These are phyloP conservation scores for Agrochola circellaris DNA, from an alignment of 2,888 invertebrate genomes.

Conservation along the genomic window DNA sequence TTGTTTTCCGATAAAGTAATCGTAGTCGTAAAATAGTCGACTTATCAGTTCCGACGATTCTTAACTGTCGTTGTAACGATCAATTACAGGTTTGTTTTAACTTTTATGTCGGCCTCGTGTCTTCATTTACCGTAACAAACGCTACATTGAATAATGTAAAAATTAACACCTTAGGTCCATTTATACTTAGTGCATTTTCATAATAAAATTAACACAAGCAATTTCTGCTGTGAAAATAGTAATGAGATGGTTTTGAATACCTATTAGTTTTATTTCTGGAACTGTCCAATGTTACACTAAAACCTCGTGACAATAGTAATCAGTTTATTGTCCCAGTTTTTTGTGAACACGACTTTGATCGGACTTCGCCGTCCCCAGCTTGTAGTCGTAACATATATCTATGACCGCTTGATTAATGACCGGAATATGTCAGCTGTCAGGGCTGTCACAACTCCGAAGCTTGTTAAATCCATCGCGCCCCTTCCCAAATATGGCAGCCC, in stretches of 20 bases:
- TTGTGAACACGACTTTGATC: conserved; percentile 68
- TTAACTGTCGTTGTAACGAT: conserved; percentile 58
- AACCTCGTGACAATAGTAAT: conserved; percentile 48
- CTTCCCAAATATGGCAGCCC: conserved; percentile 81
- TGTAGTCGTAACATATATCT: conserved; percentile 81
- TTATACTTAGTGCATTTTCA: conserved; percentile 17
- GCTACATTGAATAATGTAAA: conserved; percentile 46
- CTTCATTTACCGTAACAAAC: conserved; percentile 52
- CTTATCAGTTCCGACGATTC: conserved; percentile 56
- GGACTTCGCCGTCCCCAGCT: conserved; percentile 72
- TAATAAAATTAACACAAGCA: conserved; percentile 20
- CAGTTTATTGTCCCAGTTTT: conserved; percentile 66
- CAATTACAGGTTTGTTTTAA: conserved; percentile 68
- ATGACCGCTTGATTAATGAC: conserved; percentile 87
- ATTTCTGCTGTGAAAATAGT: conserved; percentile 24
- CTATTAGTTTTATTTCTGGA: conserved; percentile 25
- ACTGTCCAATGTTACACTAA: conserved; percentile 4
- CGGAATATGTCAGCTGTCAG: conserved; percentile 89
- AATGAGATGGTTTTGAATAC: conserved; percentile 27
- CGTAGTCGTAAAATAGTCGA: conserved; percentile 49
- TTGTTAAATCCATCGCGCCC: conserved; percentile 87
- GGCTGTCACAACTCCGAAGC: conserved; percentile 88
- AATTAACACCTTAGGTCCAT: conserved; percentile 42
- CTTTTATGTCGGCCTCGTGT: conserved; percentile 55
- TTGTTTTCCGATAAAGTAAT: conserved; percentile 59